Conservation (phyloP, 2,797 vertebrate species). For the Syncerus caffer region DNA sequence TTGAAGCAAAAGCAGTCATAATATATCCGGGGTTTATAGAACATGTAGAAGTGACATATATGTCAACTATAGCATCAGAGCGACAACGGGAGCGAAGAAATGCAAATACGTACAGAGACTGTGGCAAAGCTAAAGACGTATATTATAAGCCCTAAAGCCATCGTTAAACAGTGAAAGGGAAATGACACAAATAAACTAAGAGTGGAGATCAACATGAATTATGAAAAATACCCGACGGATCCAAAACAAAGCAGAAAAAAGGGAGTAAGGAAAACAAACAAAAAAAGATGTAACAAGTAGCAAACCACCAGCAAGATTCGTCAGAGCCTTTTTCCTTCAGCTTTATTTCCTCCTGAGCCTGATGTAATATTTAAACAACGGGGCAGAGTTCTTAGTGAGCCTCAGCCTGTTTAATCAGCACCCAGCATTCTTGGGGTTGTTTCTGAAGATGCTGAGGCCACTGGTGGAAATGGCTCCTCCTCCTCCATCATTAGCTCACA, state of each 20-base stretch:
- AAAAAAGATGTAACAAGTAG: fast-evolving
- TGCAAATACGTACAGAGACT: neutral
- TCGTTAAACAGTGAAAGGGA: neutral
- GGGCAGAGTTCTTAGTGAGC: fast-evolving
- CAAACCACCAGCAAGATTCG: neutral
- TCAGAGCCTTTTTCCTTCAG: no score
- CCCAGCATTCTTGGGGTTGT: neutral
- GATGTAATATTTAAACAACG: neutral
- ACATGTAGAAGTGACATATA: neutral
- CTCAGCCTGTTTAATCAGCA: neutral
- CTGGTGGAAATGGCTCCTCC: neutral
- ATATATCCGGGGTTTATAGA: neutral
- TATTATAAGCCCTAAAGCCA: neutral
- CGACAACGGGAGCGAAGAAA: neutral
- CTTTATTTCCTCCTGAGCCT: neutral
- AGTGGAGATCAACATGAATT: neutral
- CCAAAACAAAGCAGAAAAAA: conserved; percentile 3
- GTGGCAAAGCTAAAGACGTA: neutral
- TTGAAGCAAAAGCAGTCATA: neutral
- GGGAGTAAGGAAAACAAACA: neutral
- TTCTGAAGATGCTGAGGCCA: neutral
- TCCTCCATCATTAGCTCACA: neutral
- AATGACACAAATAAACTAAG: neutral
- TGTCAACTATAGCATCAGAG: neutral
- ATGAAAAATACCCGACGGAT: neutral